Percentiles rank a stretch among this genome's conserved stretches.
These are phyloP conservation scores for Microdon myrmicae DNA, from an alignment of 2,888 invertebrate genomes.

Conservation along the genomic window DNA sequence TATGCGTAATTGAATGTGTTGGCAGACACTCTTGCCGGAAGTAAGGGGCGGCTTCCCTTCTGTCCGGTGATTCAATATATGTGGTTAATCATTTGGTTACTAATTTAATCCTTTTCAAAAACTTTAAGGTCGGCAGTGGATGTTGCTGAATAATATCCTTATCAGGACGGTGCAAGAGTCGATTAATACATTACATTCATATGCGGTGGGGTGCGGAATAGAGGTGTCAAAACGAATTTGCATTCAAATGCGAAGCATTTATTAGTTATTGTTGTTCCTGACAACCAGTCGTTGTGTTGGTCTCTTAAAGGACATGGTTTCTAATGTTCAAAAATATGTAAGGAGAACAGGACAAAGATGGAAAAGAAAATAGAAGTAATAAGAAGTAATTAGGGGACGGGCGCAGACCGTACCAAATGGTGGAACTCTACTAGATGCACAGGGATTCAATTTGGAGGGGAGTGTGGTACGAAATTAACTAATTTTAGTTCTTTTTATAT, in stretches of 20 bases:
- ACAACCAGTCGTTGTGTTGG: too few species aligned
- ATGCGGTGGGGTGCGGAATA: neutral
- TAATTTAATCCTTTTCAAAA: slow-evolving; percentile 7
- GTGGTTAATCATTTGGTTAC: slow-evolving; percentile 40
- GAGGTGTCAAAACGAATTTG: neutral
- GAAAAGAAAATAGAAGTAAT: too few species aligned
- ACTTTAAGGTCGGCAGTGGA: neutral
- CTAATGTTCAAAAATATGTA: too few species aligned
- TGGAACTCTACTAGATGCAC: too few species aligned
- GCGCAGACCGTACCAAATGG: too few species aligned
- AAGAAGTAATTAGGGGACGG: too few species aligned
- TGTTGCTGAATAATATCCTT: neutral
- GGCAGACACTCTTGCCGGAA: slow-evolving; percentile 14
- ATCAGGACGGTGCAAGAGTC: neutral
- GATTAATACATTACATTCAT: neutral
- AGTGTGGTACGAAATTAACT: too few species aligned
- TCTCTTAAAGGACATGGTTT: too few species aligned
- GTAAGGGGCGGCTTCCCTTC: slow-evolving; percentile 36
- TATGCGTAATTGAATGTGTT: slow-evolving; percentile 30
- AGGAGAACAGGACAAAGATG: too few species aligned
- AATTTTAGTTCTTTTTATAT: too few species aligned
- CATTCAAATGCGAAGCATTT: neutral
- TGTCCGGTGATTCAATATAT: slow-evolving; percentile 43
- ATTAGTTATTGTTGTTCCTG: too few species aligned
- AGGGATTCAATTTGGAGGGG: too few species aligned